Evolutionary conservation across 2,888 invertebrate genomes (phyloP).

Genomic region (Melinaea marsaeus): DNA sequence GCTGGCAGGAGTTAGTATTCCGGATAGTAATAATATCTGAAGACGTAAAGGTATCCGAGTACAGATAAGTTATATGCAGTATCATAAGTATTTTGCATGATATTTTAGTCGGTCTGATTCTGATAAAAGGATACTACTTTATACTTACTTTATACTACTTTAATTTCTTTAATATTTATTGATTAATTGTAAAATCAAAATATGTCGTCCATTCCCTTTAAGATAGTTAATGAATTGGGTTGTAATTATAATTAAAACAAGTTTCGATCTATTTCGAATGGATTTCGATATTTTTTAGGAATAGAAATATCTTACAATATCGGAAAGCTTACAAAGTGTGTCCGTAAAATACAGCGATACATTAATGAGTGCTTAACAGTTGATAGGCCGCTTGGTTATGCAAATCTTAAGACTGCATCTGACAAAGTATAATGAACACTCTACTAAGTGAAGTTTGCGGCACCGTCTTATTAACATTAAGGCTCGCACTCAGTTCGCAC

Average conservation of each 20-base stretch:
- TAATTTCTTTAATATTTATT: too few species aligned
- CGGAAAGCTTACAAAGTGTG: too few species aligned
- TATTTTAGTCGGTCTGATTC: background rate
- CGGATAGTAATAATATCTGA: constrained; percentile 20
- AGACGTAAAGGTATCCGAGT: constrained; percentile 14
- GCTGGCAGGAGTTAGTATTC: constrained; percentile 29
- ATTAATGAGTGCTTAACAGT: constrained; percentile 2
- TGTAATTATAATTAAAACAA: too few species aligned
- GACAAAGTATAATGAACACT: constrained; percentile 27
- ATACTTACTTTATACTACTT: background rate
- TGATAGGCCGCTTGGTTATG: constrained; percentile 25
- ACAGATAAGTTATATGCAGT: constrained; percentile 14
- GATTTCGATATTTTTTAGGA: too few species aligned
- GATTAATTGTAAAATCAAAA: too few species aligned
- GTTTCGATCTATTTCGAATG: too few species aligned
- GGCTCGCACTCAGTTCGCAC: constrained; percentile 23
- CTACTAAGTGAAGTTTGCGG: constrained; percentile 28
- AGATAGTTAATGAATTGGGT: too few species aligned
- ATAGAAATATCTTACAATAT: too few species aligned
- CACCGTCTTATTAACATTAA: constrained; percentile 31
- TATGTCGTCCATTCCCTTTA: too few species aligned
- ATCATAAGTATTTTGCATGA: constrained; percentile 3
- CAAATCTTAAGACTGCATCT: constrained; percentile 27
- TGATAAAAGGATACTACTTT: background rate
- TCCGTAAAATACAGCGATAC: background rate